These are phyloP conservation scores for Ptychadena robeensis DNA, from an alignment of 2,797 vertebrate species.

Conservation along the genomic window DNA sequence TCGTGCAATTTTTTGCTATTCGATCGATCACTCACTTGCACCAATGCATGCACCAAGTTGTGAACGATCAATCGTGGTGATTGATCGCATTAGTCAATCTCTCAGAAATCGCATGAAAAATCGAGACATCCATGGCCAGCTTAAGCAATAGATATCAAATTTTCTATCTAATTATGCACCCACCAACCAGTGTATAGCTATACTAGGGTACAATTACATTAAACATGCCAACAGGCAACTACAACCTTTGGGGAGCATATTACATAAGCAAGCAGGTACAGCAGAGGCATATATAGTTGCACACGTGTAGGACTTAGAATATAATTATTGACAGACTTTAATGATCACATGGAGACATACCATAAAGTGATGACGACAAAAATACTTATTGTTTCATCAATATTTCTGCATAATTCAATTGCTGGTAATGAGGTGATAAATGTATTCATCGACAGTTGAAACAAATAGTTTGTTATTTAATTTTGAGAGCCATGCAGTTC, in stretches of 20 bases:
- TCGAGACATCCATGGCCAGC: no score
- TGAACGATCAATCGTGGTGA: no score
- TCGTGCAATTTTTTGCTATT: no score
- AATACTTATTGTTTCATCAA: slow-evolving; percentile 34
- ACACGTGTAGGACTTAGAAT: not conserved
- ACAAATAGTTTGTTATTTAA: not conserved
- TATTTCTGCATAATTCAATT: not conserved
- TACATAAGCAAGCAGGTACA: not conserved
- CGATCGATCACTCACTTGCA: no score
- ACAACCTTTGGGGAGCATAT: not conserved
- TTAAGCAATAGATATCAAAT: no score
- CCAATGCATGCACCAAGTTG: no score
- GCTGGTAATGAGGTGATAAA: not conserved
- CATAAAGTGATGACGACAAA: slow-evolving; percentile 16
- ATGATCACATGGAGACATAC: not conserved
- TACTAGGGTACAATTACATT: no score
- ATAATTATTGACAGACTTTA: not conserved
- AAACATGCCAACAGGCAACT: no score
- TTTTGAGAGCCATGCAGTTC: not conserved
- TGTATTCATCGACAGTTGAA: not conserved
- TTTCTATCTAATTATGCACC: no score
- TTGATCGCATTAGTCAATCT: no score
- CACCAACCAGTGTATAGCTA: no score
- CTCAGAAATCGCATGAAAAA: no score
- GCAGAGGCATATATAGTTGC: not conserved